A percentile compares a stretch with the other conserved stretches of the same genome.
Evolutionary conservation across 2,888 invertebrate species (phyloP).

Genomic region (Ferrisia virgata): DNA sequence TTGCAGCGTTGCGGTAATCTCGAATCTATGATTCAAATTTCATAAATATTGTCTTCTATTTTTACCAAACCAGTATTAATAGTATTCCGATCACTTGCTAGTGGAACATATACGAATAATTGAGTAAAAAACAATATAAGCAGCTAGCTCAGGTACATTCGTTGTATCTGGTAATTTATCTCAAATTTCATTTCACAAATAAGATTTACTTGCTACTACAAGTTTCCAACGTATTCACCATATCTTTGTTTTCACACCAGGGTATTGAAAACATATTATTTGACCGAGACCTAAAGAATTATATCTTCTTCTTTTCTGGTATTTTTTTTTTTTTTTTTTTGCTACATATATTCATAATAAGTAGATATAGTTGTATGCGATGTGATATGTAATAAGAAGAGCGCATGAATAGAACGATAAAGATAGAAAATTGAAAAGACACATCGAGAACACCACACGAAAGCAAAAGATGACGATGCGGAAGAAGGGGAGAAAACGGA

Average conservation of each 20-base stretch:
- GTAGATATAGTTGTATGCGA: background rate
- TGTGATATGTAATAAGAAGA: background rate
- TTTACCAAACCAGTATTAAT: too few species aligned
- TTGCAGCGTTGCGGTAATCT: too few species aligned
- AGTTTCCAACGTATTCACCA: background rate
- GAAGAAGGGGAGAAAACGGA: background rate
- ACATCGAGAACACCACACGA: background rate
- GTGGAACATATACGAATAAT: too few species aligned
- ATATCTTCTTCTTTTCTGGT: background rate
- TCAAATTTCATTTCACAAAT: too few species aligned
- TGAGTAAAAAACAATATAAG: too few species aligned
- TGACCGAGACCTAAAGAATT: background rate
- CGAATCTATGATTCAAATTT: too few species aligned
- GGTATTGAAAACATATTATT: background rate
- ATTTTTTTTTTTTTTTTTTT: background rate
- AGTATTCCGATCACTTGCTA: too few species aligned
- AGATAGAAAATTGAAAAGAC: background rate
- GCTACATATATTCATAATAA: background rate
- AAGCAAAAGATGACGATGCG: background rate
- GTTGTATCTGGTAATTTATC: too few species aligned
- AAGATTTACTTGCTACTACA: background rate
- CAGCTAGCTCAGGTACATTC: too few species aligned
- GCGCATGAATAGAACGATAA: background rate
- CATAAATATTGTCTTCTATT: too few species aligned
- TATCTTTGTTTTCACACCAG: background rate